phyloP scores from a whole-genome alignment of 2,888 invertebrate genomes.

The Cylloceria caligata region DNA sequence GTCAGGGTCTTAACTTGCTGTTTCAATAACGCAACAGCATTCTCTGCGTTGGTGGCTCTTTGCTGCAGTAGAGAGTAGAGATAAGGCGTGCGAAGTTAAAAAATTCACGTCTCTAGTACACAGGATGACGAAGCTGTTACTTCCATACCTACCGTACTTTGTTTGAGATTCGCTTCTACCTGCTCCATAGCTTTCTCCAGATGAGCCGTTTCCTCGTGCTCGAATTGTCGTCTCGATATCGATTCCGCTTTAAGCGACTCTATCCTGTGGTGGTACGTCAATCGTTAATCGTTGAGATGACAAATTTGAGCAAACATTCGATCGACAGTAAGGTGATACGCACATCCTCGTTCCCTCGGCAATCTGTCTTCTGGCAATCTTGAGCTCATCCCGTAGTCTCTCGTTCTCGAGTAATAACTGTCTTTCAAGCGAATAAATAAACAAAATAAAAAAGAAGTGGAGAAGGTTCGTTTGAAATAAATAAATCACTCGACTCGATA shows the following conservation, averaged over 20 bases:
- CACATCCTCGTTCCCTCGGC: conserved; percentile 85
- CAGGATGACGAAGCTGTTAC: too few relatives aligned
- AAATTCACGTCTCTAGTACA: neutral
- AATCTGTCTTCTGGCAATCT: conserved; percentile 86
- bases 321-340: conserved; percentile 34
- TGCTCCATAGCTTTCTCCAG: conserved; percentile 87
- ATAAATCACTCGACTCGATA: too few relatives aligned
- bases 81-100: conserved; percentile 7
- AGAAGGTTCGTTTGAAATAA: too few relatives aligned
- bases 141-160: conserved; percentile 87
- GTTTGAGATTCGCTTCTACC: conserved; percentile 87
- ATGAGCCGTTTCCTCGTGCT: conserved; percentile 86
- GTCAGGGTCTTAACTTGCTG: conserved; percentile 90
- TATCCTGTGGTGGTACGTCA: conserved; percentile 81
- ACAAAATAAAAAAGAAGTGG: conserved; percentile 20
- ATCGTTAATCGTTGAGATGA: conserved; percentile 24
- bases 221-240: conserved; percentile 85
- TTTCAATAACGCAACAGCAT: conserved; percentile 87
- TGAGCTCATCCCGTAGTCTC: conserved; percentile 86
- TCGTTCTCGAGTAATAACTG: conserved; percentile 84
- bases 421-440: conserved; percentile 46
- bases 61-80: conserved; percentile 85
- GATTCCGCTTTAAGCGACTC: conserved; percentile 86
- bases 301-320: conserved; percentile 2
- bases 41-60: conserved; percentile 88